phyloP scores from a whole-genome alignment of 2,113 vertebrate genomes.

The Pollachius pollachius region DNA sequence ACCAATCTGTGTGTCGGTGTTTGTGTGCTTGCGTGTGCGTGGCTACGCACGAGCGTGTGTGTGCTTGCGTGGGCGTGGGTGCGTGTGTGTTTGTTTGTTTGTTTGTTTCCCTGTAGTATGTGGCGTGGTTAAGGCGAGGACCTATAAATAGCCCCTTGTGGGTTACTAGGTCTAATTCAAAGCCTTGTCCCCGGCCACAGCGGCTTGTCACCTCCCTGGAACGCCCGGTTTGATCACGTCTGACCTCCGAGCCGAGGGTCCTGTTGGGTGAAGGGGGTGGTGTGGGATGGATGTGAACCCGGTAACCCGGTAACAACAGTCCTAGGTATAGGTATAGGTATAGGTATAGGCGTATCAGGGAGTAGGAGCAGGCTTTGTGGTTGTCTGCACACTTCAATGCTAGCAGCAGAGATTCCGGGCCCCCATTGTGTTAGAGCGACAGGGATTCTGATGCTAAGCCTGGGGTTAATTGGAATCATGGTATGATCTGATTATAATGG shows the following conservation, averaged over 20 bases:
- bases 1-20: too few relatives aligned
- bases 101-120: not conserved
- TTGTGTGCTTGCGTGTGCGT: too few relatives aligned
- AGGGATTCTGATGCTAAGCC: not conserved
- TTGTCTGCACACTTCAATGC: too few relatives aligned
- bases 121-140: conserved; percentile 29
- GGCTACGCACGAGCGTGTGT: not conserved
- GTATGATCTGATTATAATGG: conserved; percentile 1
- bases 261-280: conserved; percentile 8
- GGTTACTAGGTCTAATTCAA: conserved; percentile 46
- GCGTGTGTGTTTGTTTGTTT: conserved; percentile 9
- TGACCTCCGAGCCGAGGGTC: conserved; percentile 51
- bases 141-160: conserved; percentile 53
- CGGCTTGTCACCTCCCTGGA: conserved; percentile 49
- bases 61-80: not conserved
- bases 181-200: conserved; percentile 49
- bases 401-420: too few relatives aligned
- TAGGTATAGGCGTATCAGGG: too few relatives aligned
- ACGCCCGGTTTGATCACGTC: conserved; percentile 44
- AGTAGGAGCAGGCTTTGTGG: too few relatives aligned
- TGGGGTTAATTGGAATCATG: conserved; percentile 2
- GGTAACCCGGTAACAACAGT: too few relatives aligned
- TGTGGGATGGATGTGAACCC: too few relatives aligned
- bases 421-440: too few relatives aligned
- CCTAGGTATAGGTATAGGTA: too few relatives aligned